phyloP scores from a whole-genome alignment of 2,888 invertebrate genomes.

The Synergus itoensis region DNA sequence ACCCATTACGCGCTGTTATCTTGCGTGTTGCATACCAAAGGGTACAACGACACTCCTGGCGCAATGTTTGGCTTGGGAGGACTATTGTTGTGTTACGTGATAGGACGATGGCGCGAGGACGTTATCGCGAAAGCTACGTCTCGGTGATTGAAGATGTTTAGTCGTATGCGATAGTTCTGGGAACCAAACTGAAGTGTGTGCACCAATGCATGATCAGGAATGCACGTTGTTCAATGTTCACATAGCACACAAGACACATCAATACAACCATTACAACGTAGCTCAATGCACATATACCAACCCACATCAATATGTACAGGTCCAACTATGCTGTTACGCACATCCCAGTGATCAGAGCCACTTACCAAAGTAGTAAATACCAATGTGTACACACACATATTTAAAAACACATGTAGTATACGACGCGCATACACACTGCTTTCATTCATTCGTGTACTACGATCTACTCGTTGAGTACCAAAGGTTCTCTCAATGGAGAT shows the following conservation, averaged over 20 bases:
- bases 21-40: conserved; percentile 13
- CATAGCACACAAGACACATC: neutral
- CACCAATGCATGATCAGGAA: conserved; percentile 6
- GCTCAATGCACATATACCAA: neutral
- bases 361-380: conserved; percentile 24
- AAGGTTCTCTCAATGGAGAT: conserved; percentile 2
- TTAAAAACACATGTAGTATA: neutral
- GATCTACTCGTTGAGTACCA: neutral
- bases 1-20: neutral
- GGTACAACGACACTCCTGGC: conserved; percentile 12
- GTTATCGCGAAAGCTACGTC: conserved; percentile 39
- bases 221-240: neutral
- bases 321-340: conserved; percentile 1
- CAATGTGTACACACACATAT: neutral
- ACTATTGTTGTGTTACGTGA: conserved; percentile 36
- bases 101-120: conserved; percentile 27
- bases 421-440: neutral
- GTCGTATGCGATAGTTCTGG: neutral
- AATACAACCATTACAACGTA: neutral
- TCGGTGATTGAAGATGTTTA: conserved; percentile 24
- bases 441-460: neutral
- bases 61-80: conserved; percentile 12
- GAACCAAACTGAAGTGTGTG: conserved; percentile 18
- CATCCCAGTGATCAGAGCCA: neutral
- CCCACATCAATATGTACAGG: neutral